A percentile compares a stretch with the other conserved stretches of the same genome.
Conservation (phyloP, 2,113 vertebrate species). For the Salminus brasiliensis region DNA sequence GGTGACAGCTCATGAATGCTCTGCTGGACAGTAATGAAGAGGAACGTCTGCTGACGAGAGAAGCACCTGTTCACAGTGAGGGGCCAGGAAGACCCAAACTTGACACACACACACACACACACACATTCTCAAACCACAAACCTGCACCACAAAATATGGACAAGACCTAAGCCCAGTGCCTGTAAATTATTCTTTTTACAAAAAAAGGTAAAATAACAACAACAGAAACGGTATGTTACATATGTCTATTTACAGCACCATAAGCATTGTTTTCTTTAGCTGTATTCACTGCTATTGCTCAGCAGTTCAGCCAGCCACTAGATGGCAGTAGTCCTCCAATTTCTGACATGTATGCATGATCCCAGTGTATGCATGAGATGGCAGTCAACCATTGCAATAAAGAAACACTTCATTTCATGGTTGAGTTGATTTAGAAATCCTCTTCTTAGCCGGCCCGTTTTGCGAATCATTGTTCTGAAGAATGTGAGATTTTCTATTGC, state of each 20-base stretch:
- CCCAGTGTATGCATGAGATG: slow-evolving; percentile 59
- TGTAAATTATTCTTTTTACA: too few species aligned
- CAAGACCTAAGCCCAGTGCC: too few species aligned
- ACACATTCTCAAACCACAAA: background rate
- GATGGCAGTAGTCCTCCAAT: slow-evolving; percentile 28
- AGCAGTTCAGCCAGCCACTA: background rate
- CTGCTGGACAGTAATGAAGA: slow-evolving; percentile 45
- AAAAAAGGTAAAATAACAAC: too few species aligned
- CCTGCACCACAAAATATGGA: background rate
- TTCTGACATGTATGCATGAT: background rate
- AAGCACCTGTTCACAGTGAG: slow-evolving; percentile 52
- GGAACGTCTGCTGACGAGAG: slow-evolving; percentile 45
- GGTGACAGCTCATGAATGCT: slow-evolving; percentile 30
- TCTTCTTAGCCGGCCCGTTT: slow-evolving; percentile 24
- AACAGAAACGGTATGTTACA: too few species aligned
- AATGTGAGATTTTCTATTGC: slow-evolving; percentile 40
- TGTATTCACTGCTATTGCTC: background rate
- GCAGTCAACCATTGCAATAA: slow-evolving; percentile 60
- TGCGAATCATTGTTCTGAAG: slow-evolving; percentile 45
- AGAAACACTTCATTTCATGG: slow-evolving; percentile 7
- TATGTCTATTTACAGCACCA: too few species aligned
- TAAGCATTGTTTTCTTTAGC: too few species aligned
- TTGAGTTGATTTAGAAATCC: slow-evolving; percentile 28
- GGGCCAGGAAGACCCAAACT: slow-evolving; percentile 31
- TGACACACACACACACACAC: background rate